A percentile compares a stretch with the other conserved stretches of the same genome.
These are phyloP conservation scores for Apamea crenata DNA, from an alignment of 2,888 invertebrate species.

Conservation along the genomic window DNA sequence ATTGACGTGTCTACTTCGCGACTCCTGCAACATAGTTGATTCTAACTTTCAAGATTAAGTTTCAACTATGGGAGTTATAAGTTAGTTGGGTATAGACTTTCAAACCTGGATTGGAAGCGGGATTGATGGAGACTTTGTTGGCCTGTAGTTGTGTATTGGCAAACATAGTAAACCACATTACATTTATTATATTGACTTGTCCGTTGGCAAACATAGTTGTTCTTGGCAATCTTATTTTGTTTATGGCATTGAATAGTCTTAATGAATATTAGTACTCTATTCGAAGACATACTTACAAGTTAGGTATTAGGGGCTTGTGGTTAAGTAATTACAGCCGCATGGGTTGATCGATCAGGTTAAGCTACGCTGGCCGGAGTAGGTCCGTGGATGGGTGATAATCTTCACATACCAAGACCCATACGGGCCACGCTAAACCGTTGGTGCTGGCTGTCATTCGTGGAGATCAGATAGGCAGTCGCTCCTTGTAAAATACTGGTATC, in stretches of 20 bases:
- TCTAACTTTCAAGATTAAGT: constrained; percentile 40
- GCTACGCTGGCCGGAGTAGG: too few species aligned
- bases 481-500: too few species aligned
- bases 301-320: neutral
- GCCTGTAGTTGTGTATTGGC: neutral
- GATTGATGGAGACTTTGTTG: constrained; percentile 16
- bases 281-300: neutral
- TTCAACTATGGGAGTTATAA: constrained; percentile 25
- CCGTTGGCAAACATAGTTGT: neutral
- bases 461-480: too few species aligned
- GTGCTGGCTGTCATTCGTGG: too few species aligned
- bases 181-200: neutral
- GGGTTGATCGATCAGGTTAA: too few species aligned
- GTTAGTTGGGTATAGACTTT: constrained; percentile 20
- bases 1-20: constrained; percentile 76
- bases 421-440: too few species aligned
- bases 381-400: too few species aligned
- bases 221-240: neutral
- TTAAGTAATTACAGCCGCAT: too few species aligned
- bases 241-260: neutral
- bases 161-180: neutral
- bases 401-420: too few species aligned
- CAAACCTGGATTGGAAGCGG: constrained; percentile 17
- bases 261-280: neutral
- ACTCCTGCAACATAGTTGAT: constrained; percentile 66